phyloP scores from a whole-genome alignment of 2,888 invertebrate species.

The Leucophenga maculata region DNA sequence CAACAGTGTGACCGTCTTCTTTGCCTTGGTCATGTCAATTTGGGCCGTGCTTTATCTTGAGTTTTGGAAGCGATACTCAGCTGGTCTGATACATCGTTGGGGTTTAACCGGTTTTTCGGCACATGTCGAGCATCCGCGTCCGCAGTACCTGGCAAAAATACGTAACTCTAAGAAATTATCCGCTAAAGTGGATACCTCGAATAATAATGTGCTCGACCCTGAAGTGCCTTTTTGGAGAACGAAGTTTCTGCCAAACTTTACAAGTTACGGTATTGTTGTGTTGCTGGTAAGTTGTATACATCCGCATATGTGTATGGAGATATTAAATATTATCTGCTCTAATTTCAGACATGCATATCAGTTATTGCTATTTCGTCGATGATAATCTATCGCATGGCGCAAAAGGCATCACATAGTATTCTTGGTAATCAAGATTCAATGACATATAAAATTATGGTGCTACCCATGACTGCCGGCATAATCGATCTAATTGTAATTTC shows the following conservation, averaged over 20 bases:
- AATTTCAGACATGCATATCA: constrained; percentile 77
- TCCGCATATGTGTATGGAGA: no score
- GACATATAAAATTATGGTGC: constrained; percentile 77
- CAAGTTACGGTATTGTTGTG: constrained; percentile 79
- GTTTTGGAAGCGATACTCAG: constrained; percentile 86
- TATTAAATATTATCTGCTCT: constrained; percentile 6
- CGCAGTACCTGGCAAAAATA: constrained; percentile 80
- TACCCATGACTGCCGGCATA: constrained; percentile 83
- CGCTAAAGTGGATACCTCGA: constrained; percentile 75
- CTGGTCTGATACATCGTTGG: constrained; percentile 87
- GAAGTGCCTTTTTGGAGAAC: constrained; percentile 84
- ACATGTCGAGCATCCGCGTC: constrained; percentile 83
- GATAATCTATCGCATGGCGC: constrained; percentile 83
- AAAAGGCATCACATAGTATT: constrained; percentile 76
- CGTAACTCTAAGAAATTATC: constrained; percentile 73
- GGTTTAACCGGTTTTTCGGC: constrained; percentile 83
- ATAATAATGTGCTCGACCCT: constrained; percentile 78
- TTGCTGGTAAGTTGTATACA: constrained; percentile 62
- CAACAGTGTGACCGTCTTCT: constrained; percentile 84
- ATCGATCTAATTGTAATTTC: constrained; percentile 86
- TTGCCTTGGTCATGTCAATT: constrained; percentile 86
- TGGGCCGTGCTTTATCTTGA: constrained; percentile 87
- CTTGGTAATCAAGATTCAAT: constrained; percentile 73
- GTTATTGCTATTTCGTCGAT: constrained; percentile 83
- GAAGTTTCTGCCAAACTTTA: constrained; percentile 79